Base-by-base conservation (phyloP, 2,113 vertebrate species). In the Delphinapterus leucas region DNA sequence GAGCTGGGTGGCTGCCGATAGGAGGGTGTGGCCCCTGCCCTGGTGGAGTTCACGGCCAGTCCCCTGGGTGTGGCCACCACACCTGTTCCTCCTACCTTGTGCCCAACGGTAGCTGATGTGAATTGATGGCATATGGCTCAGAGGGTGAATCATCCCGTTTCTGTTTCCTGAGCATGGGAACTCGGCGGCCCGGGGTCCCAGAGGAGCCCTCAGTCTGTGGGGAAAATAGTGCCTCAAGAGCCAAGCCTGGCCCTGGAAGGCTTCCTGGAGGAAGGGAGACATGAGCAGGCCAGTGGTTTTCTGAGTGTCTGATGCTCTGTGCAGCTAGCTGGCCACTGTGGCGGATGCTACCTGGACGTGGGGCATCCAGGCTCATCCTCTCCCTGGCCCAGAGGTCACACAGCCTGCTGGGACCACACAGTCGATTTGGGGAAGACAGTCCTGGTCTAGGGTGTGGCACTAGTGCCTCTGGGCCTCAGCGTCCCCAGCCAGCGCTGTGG, bases 81-180 rank as follows among this genome's bases (percentile, higher is more conserved):
- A 5, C n/a, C 33, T 17, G 6, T 44, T 6, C 18, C 4, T 25
- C 47, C 25, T 14, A 41, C 73, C n/a, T 53, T 26, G 18, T 21
- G 61, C 41, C 67, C 74, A 47, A 6, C 20, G 17, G 20, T 33
- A 28, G 53, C 25, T 41, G 58, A 23, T 6, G 25, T 10, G 47
- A 89, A 26, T 6, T 1, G 20, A 6, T 0, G 12, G 23, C 74
- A 1, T 25, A 11, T 0, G 7, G 88, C 28, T 58, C 18, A 6
- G 49, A 10, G n/a, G 23, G 33, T 3, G 5, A 25, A 18, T 36
- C 14, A 1, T 6, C 21, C 44, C 2, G 0, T 1, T 26, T n/a
- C 44, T 70, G 44, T 15, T 47, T 88, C 33, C 93, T 63, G 55
- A 44, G 33, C 14, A 7, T 23, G 18, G 14, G 68, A 49, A 49